Base-by-base conservation (phyloP, 2,888 invertebrate genomes). In the Eumerus sabulonum region DNA sequence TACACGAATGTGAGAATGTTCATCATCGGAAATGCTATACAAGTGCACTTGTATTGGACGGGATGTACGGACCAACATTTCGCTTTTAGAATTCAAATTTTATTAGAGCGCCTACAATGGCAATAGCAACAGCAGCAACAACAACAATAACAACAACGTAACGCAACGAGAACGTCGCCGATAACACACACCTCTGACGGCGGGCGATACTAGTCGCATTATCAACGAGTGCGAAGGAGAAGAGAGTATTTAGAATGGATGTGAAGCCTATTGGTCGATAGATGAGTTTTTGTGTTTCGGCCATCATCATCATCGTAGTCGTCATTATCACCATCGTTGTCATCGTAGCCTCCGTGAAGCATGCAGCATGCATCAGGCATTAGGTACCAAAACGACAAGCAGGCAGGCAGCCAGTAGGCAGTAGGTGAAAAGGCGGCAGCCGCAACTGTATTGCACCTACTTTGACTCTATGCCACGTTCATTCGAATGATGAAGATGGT, bases 231-330 rank as follows among this genome's bases (percentile, higher is more conserved):
- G 79, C 74, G 74, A 79, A 73, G 74, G 79, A 79, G 79, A 79
- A 60, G 50, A 79, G 53, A 63, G 59, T 73, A 79, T 79, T n/a
- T 79, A 73, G 79, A 74, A 64, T 63, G 64, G 50, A 79, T 79
- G 68, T 79, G 70, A 64, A 79, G 79, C 79, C 79, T 79, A 79
- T 79, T 79, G 79, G 79, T 79, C 79, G 79, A 74, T 79, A 79
- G 79, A 79, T 79, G 73, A 64, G 79, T 70, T 79, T 79, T 79
- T 74, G 74, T 79, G 64, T 74, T 79, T 79, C 56, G 74, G 64
- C 68, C 59, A 67, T 67, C 77, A 73, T 63, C 66, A 64, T 76
- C 66, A 40, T 59, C 68, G 66, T 66, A 59, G 50, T 56, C 19
- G 7, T 27, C 27, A 27, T 27, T 7, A 27, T 27, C 27, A 27